Evolutionary conservation across 2,888 invertebrate species (phyloP).

Genomic region (Dexiosoma caninum): DNA sequence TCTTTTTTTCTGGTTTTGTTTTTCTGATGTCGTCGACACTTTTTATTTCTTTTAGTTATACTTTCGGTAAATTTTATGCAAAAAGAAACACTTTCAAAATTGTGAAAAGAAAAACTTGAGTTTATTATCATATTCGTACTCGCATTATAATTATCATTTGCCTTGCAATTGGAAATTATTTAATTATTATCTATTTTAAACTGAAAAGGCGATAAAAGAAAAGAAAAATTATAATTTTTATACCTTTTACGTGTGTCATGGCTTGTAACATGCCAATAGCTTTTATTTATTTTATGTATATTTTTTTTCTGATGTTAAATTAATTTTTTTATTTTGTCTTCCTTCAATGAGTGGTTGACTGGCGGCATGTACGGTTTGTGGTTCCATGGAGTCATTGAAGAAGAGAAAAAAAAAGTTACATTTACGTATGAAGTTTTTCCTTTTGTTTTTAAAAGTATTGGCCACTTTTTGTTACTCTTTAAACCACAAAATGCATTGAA

Average conservation of each 20-base stretch:
- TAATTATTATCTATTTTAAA: conserved; percentile 42
- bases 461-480: neutral
- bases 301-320: neutral
- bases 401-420: neutral
- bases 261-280: conserved; percentile 31
- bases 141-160: conserved; percentile 30
- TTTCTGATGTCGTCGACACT: conserved; percentile 9
- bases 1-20: neutral
- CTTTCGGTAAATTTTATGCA: conserved; percentile 15
- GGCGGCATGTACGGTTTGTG: conserved; percentile 7
- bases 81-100: conserved; percentile 27
- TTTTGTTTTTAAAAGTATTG: conserved; percentile 1
- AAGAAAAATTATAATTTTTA: conserved; percentile 36
- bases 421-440: neutral
- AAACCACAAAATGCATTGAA: conserved; percentile 48
- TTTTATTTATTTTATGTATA: conserved; percentile 1
- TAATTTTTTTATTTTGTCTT: neutral
- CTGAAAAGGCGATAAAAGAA: neutral
- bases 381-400: conserved; percentile 19
- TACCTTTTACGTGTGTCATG: conserved; percentile 37
- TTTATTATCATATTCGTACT: conserved; percentile 12
- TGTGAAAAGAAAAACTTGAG: neutral
- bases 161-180: conserved; percentile 48
- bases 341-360: neutral
- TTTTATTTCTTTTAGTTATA: neutral